phyloP scores from a whole-genome alignment of 2,888 invertebrate species.

The Anticlea derivata region DNA sequence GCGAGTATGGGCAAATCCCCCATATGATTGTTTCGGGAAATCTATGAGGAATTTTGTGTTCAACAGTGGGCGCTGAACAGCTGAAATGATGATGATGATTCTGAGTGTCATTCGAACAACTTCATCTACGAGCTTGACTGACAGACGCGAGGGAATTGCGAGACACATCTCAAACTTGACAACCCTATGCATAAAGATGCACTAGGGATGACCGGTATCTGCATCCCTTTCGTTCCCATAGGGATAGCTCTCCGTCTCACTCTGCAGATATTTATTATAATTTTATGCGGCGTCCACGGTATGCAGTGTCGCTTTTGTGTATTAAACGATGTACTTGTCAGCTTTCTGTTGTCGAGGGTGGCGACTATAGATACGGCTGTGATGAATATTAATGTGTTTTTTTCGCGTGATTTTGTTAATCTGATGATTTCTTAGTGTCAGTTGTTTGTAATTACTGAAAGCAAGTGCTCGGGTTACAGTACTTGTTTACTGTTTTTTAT shows the following conservation, averaged over 20 bases:
- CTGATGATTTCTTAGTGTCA: constrained; percentile 68
- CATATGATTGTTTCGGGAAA: too few species aligned
- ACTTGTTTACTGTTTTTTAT: neutral
- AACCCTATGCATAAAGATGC: constrained; percentile 48
- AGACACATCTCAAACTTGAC: constrained; percentile 32
- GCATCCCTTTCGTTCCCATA: constrained; percentile 38
- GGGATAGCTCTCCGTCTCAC: constrained; percentile 38
- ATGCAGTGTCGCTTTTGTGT: constrained; percentile 62
- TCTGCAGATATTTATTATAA: constrained; percentile 78
- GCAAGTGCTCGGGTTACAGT: constrained; percentile 38
- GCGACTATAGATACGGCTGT: constrained; percentile 44
- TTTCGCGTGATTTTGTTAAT: constrained; percentile 57
- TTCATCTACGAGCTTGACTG: constrained; percentile 26
- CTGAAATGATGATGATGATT: too few species aligned
- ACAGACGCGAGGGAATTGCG: constrained; percentile 39
- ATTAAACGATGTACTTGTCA: constrained; percentile 74
- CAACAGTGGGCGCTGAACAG: too few species aligned
- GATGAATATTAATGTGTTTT: constrained; percentile 75
- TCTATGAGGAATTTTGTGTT: too few species aligned
- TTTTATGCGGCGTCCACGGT: constrained; percentile 77
- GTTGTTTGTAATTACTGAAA: constrained; percentile 65
- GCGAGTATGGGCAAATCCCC: too few species aligned
- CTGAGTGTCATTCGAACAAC: constrained; percentile 3
- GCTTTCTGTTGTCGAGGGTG: constrained; percentile 66
- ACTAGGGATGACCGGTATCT: constrained; percentile 51